A percentile compares a stretch with the other conserved stretches of the same genome.
phyloP scores from a whole-genome alignment of 2,888 invertebrate species.

The Drosophila quinaria region DNA sequence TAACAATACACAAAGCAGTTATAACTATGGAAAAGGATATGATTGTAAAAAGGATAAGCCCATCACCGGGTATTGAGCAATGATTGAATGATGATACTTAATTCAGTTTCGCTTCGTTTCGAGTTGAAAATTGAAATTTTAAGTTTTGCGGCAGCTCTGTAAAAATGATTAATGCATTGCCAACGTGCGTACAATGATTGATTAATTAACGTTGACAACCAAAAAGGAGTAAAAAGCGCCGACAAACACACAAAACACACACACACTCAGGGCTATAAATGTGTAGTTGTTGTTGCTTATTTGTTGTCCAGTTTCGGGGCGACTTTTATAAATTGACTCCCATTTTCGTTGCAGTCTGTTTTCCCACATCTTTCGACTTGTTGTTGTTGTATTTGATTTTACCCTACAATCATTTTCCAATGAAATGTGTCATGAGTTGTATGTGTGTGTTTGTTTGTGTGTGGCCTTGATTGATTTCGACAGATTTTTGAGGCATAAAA shows the following conservation, averaged over 20 bases:
- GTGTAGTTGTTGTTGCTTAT: constrained; percentile 31
- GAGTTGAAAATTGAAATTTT: constrained; percentile 53
- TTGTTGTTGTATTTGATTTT: constrained; percentile 30
- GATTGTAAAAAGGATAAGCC: constrained; percentile 19
- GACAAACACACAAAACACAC: constrained; percentile 35
- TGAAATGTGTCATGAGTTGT: constrained; percentile 63
- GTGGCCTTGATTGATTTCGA: constrained; percentile 71
- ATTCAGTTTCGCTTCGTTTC: constrained; percentile 10
- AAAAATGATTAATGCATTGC: constrained; percentile 72
- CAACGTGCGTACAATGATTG: constrained; percentile 74
- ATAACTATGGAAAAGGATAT: constrained; percentile 41
- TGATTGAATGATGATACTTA: constrained; percentile 52
- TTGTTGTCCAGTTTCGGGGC: constrained; percentile 65
- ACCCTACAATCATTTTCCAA: constrained; percentile 74
- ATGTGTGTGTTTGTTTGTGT: constrained; percentile 40
- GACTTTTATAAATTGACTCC: constrained; percentile 77
- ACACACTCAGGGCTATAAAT: constrained; percentile 9
- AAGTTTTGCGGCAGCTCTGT: constrained; percentile 46
- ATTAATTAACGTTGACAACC: constrained; percentile 80
- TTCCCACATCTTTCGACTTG: constrained; percentile 58
- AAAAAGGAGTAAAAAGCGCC: constrained; percentile 57
- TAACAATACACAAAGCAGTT: constrained; percentile 27
- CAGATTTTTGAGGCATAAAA: constrained; percentile 40
- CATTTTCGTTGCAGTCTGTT: constrained; percentile 71
- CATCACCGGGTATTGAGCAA: constrained; percentile 26